Evolutionary conservation across 2,113 vertebrate genomes (phyloP).

Genomic region (Rhinopomastus cyanomelas): DNA sequence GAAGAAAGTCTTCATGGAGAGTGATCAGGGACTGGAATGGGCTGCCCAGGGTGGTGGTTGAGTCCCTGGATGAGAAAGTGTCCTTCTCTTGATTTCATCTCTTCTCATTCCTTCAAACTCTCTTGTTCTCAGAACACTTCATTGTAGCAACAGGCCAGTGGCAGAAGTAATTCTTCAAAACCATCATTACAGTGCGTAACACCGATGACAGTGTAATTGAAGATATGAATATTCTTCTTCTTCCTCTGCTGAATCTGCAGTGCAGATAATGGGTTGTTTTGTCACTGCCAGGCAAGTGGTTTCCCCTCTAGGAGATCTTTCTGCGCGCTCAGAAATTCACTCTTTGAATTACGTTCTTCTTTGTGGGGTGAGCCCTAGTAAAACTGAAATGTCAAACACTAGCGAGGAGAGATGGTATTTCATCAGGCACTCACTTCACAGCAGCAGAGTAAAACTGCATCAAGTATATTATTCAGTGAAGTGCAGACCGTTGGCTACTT

Average conservation of each 20-base stretch:
- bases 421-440: constrained; percentile 19
- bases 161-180: not conserved
- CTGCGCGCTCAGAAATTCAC: not conserved
- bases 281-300: not conserved
- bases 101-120: not conserved
- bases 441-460: constrained; percentile 31
- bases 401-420: constrained; percentile 14
- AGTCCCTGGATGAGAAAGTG: no score
- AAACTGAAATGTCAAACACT: constrained; percentile 54
- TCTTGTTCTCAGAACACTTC: not conserved
- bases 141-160: not conserved
- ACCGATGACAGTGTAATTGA: not conserved
- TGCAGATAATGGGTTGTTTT: constrained; percentile 4
- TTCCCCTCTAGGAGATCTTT: constrained; percentile 13
- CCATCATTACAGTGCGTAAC: not conserved
- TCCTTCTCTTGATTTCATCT: not conserved
- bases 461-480: constrained; percentile 38
- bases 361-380: not conserved
- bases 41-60: no score
- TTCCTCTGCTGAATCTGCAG: not conserved
- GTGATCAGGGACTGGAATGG: no score
- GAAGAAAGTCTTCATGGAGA: no score
- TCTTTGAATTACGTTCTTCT: constrained; percentile 38
- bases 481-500: constrained; percentile 6
- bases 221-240: constrained; percentile 25